phyloP scores from a whole-genome alignment of 2,888 invertebrate genomes.

The Drosophila fulvimacula region DNA sequence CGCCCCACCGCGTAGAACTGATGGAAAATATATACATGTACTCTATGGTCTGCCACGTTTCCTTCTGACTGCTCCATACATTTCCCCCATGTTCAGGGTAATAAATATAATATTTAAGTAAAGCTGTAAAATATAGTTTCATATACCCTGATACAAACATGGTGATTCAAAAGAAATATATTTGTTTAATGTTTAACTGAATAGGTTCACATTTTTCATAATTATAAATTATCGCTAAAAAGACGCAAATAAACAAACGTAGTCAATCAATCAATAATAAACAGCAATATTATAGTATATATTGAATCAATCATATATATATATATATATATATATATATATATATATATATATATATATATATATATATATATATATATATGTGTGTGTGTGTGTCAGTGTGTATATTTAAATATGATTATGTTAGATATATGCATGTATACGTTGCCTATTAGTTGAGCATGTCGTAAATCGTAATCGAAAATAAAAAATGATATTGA shows the following conservation, averaged over 20 bases:
- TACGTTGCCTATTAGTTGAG: slow-evolving; percentile 10
- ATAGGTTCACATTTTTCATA: slow-evolving; percentile 26
- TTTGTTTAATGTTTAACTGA: neutral
- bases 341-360: neutral
- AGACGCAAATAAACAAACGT: slow-evolving; percentile 64
- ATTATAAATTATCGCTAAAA: slow-evolving; percentile 43
- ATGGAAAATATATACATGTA: no score
- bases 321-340: neutral
- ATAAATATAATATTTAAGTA: no score
- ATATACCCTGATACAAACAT: no score
- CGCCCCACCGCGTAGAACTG: no score
- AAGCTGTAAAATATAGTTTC: no score
- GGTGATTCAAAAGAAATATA: neutral
- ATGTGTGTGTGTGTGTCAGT: neutral
- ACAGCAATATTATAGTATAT: slow-evolving; percentile 20
- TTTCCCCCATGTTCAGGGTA: no score
- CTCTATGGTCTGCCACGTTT: no score
- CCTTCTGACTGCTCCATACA: no score
- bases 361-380: neutral
- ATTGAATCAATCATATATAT: slow-evolving; percentile 4
- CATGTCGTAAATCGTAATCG: slow-evolving; percentile 53
- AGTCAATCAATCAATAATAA: slow-evolving; percentile 24
- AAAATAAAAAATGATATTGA: slow-evolving; percentile 4
- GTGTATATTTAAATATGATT: no score
- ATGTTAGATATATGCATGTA: neutral